phyloP scores from a whole-genome alignment of 2,113 vertebrate genomes.

The Rousettus leschenaultii region DNA sequence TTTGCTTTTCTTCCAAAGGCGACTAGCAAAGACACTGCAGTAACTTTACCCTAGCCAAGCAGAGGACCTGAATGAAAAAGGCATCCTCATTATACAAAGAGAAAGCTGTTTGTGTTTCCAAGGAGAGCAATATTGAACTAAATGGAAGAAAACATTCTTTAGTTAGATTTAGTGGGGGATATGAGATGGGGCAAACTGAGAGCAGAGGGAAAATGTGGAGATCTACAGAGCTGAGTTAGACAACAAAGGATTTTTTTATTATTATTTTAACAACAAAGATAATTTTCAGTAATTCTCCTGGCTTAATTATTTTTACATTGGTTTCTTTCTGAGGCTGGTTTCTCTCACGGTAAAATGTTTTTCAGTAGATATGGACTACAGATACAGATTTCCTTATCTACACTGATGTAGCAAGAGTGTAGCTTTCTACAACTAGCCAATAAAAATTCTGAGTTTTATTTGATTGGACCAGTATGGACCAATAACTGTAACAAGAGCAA shows the following conservation, averaged over 20 bases:
- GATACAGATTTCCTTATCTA: neutral
- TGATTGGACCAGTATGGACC: neutral
- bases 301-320: neutral
- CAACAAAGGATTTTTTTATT: neutral
- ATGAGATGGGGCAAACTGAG: neutral
- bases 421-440: neutral
- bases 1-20: neutral
- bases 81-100: neutral
- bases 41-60: neutral
- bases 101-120: neutral
- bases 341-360: neutral
- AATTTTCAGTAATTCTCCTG: neutral
- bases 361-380: neutral
- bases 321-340: neutral
- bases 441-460: neutral
- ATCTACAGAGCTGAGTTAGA: neutral
- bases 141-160: neutral
- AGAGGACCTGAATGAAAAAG: neutral
- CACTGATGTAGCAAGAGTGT: neutral
- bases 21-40: neutral
- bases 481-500: neutral
- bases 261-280: neutral
- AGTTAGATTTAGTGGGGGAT: neutral
- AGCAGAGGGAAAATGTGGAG: neutral
- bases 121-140: neutral